Conservation (phyloP, 1,140 invertebrate species). For the Xylocopa sonorina region DNA sequence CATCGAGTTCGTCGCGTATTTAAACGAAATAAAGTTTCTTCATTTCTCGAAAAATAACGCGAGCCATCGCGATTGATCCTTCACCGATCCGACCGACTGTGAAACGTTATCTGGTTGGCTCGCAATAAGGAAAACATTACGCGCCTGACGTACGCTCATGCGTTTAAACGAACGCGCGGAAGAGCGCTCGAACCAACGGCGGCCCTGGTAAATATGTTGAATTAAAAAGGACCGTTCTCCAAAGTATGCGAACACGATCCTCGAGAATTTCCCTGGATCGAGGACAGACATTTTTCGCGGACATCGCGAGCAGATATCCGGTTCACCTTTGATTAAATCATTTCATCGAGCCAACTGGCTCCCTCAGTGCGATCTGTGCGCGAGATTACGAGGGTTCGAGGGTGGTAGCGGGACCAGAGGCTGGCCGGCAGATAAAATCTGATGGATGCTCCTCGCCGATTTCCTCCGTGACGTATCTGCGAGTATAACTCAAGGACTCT, state of each 20-base stretch:
- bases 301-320: neutral
- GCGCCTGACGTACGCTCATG: too few species aligned
- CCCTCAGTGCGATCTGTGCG: constrained; percentile 36
- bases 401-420: neutral
- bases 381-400: constrained; percentile 40
- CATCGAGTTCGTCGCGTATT: too few species aligned
- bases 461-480: constrained; percentile 54
- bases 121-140: too few species aligned
- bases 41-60: too few species aligned
- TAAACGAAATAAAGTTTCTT: too few species aligned
- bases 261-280: neutral
- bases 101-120: too few species aligned
- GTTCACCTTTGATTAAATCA: constrained; percentile 61
- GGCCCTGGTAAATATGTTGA: too few species aligned
- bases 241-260: constrained; percentile 1
- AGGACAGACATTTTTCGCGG: constrained; percentile 2
- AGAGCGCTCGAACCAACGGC: too few species aligned
- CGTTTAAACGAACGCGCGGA: too few species aligned
- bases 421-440: constrained; percentile 59
- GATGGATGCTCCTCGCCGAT: constrained; percentile 62
- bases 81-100: too few species aligned
- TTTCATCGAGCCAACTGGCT: constrained; percentile 55
- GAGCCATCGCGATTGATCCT: too few species aligned
- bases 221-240: too few species aligned
- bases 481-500: constrained; percentile 54